phyloP scores from a whole-genome alignment of 2,797 vertebrate species.

The Prionace glauca region DNA sequence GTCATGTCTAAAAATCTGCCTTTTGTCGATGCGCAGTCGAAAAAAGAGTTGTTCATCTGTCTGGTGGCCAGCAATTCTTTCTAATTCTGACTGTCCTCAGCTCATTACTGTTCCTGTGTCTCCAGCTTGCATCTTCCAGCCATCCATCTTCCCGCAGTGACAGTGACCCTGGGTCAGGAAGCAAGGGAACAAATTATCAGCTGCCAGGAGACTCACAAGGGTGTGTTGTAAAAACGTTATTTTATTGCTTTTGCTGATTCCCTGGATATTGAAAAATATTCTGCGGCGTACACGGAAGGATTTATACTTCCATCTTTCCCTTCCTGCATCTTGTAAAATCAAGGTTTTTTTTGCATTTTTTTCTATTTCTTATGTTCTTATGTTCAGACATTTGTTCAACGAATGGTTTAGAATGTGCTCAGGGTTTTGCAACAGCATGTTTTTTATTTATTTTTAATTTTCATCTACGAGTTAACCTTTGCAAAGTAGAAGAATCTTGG shows the following conservation, averaged over 20 bases:
- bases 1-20: background rate
- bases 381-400: background rate
- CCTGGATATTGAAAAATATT: slow-evolving; percentile 13
- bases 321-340: background rate
- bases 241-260: slow-evolving; percentile 31
- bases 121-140: background rate
- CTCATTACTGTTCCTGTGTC: slow-evolving; percentile 7
- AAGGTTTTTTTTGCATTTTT: background rate
- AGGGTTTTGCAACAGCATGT: background rate
- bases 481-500: background rate
- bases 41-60: background rate
- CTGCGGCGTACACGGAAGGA: background rate
- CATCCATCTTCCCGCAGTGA: slow-evolving; percentile 17
- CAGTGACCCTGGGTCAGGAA: slow-evolving; percentile 15
- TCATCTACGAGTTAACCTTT: background rate
- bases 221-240: slow-evolving; percentile 23
- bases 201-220: background rate
- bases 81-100: background rate
- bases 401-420: background rate
- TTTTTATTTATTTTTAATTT: background rate
- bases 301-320: background rate
- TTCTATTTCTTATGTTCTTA: no score
- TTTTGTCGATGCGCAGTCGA: background rate
- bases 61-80: background rate
- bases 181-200: slow-evolving; percentile 22